Base-by-base conservation (phyloP, 1,140 invertebrate species). In the Caligus rogercresseyi region DNA sequence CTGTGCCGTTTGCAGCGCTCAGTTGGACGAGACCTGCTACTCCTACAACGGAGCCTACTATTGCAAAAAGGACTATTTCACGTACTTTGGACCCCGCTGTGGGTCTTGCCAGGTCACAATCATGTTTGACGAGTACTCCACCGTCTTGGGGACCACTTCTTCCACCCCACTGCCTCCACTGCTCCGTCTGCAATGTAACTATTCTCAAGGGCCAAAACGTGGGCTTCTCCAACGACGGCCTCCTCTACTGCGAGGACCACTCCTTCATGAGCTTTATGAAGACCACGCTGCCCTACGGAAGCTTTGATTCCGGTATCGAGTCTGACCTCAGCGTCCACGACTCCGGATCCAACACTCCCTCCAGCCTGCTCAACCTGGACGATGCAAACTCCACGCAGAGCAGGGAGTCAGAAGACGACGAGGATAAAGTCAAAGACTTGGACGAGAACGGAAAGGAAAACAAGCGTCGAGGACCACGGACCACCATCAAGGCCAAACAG, bases 401-500 rank as follows among this genome's bases (percentile, higher is more conserved):
- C 25, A 7, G 7, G 7, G 55, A 57, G 16, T 13, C 23, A 23
- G 21, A 25, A 15, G 52, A 1, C 2, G 61, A 63, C 25, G 52
- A 54, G 14, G 61, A 58, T 25, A 21, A 52, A 2, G 52, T 18
- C 23, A 54, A 54, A n/a, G 25, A 20, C 13, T 16, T 21, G 18
- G 52, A 25, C 25, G 61, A 55, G 18, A 55, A 58, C 21, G 54
- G 54, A n/a, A 63, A 63, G 21, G 61, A 63, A 16, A 65, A 62
- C 64, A 98, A 98, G 74, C 76, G 94, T 72, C 77, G 94, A 58
- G 93, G 94, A 0, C 94, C 94, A 2, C 78, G 94, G 63, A 98
- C 94, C 23, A 98, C 94, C 64, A 98, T 98, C 73, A 98, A 98
- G 78, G 94, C 93, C 54, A 98, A 98, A 78, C 89, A 95, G 75